Evolutionary conservation across 1,140 invertebrate species (phyloP), one percentile per base, ranked within the genome.

Genomic region (Mactra quadrangularis): DNA sequence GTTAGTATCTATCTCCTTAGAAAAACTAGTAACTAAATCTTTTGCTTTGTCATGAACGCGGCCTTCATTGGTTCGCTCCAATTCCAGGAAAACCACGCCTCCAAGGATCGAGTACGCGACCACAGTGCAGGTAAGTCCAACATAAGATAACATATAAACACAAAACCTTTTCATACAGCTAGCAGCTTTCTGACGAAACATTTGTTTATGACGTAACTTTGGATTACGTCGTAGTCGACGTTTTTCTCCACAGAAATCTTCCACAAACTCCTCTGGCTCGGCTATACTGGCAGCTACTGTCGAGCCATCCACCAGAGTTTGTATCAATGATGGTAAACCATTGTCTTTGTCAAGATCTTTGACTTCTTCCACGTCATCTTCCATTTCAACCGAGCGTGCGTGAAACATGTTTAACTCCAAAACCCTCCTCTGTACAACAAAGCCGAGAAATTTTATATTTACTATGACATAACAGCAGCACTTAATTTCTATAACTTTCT

Each of bases 101-200:
- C 60, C 76, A 6, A 78, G 52, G 19, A 78, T 78, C 0, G 76
- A 78, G 55, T 78, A 78, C 29, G 17, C 60, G 15, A 78, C 62
- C 2, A 78, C 76, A 25, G 64, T 78, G 31, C 76, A 68, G 19
- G 76, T 78, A 13, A 78, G 52, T 13, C 76, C 76, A 38, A 78
- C 50, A 31, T 78, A 78, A 25, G 76, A 78, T 45, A 68, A 17
- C 76, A 78, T 78, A 41, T 78, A 78, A 7, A 78, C 76, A 29
- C 45, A 78, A 25, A 64, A 66, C 13, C 47, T 45, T 47, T 78
- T 78, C 0, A 78, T 17, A 33, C 76, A 78, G 35, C 3, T 64
- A 9, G 31, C 62, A 4, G 76, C 64, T 50, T 78, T 57, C 25
- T 52, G 45, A n/a, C 22, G 55, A 41, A 45, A 78, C 1, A n/a